Conservation (phyloP, 2,797 vertebrate species). For the Phrynocephalus guinanensis region DNA sequence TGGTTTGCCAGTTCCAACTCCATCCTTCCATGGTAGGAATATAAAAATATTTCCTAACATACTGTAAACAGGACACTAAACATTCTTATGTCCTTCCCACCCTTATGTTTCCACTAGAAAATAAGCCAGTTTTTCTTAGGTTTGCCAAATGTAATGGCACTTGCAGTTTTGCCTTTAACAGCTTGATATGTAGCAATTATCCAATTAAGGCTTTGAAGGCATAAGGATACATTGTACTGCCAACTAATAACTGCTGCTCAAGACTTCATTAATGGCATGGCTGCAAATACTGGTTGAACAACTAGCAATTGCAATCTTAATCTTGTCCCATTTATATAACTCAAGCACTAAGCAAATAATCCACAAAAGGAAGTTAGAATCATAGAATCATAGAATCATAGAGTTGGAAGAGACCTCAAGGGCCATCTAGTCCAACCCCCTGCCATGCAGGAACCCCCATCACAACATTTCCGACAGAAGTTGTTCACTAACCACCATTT, state of each 20-base stretch:
- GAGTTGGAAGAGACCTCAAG: no score
- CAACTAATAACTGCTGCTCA: neutral
- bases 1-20: no score
- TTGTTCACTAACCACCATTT: neutral
- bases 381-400: no score
- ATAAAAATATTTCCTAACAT: neutral
- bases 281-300: neutral
- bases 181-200: neutral
- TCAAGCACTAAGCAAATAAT: neutral
- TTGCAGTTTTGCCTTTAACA: conserved; percentile 2
- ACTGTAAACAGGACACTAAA: neutral
- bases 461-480: no score
- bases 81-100: neutral
- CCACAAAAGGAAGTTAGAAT: neutral
- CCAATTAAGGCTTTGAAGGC: neutral
- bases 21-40: neutral
- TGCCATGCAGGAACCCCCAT: no score
- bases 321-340: neutral
- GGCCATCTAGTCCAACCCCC: no score
- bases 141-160: neutral
- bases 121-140: neutral
- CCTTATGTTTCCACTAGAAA: neutral
- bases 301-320: neutral
- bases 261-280: neutral
- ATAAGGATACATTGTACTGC: neutral